Evolutionary conservation across 1,140 invertebrate genomes (phyloP), one percentile per base, ranked within the genome.

Genomic region (Hycleus phaleratus): DNA sequence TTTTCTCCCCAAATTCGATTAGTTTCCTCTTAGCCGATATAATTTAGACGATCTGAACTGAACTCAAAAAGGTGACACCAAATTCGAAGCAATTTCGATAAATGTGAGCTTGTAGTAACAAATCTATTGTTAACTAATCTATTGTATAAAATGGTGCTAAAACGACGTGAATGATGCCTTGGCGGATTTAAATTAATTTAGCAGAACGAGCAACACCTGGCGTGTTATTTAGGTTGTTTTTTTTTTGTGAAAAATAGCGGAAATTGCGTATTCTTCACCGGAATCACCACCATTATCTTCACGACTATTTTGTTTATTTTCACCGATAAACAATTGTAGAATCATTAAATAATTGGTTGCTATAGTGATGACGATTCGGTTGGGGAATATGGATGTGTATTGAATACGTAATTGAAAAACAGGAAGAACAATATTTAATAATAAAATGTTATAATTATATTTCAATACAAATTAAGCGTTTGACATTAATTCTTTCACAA

Each of bases 141-240:
- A 32, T 65, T 67, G 67, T 70, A 18, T 18, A 68, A 68, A 66
- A 63, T 71, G 69, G 69, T 71, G 69, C 69, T 71, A 69, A 58
- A 61, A 32, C 32, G 32, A 32, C 7, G 32, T 60, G 60, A 68
- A 66, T 66, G 61, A 62, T 71, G 69, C 69, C 67, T 71, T 71
- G 64, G 56, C 55, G 52, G 55, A 59, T 49, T 64, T 61, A 60
- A 48, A 56, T 56, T 46, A 49, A 49, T 61, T 48, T 52, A 39
- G 45, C 52, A 53, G 38, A 56, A 49, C 52, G 45, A 56, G 63
- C 56, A 52, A 63, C 64, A 67, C 58, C 64, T 55, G 58, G 57
- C 55, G 50, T 50, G 59, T 49, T 44, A 53, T 54, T 49, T 53
- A 45, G 18, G 1, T 7, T n/a, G n/a, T 9, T 11, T 9, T 46